Base-by-base conservation (phyloP, 2,797 vertebrate species). In the Meda fulgida region DNA sequence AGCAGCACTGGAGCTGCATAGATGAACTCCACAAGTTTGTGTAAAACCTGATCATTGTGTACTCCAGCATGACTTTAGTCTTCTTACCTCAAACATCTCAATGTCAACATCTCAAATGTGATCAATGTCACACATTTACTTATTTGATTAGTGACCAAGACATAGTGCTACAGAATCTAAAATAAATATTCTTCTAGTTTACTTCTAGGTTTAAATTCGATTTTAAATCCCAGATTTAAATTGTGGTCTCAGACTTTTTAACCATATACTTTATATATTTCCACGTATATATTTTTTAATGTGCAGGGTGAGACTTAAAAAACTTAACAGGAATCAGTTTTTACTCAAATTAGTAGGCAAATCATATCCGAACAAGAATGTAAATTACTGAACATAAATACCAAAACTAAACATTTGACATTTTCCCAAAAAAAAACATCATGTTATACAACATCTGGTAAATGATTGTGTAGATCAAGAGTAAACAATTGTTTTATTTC, bases 401-500 rank as follows among this genome's bases (percentile, higher is more conserved):
- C n/a, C 4, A 63, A 10, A 43, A 31, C 3, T 23, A 26, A 78
- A 46, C 60, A 60, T 78, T 65, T 26, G 40, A 72, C 4, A 46
- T 31, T 60, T 31, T 46, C 38, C 38, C 77, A 63, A 2, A 78
- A 46, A n/a, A 46, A 31, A 71, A 7, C n/a, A 43, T 19, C 9
- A 29, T 34, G 40, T 78, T 46, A 46, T 21, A 77, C 14, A 77
- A 65, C 18, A 65, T 46, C 31, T 75, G 8, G 40, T 36, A 48
- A 73, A 63, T 46, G 9, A 48, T 4, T 23, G 19, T 80, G 29
- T 69, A 18, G 46, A 19, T 55, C 58, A 29, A 31, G 48, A 58
- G 48, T 21, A 71, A 81, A 67, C 7, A 55, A 55, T 21, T 5
- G 16, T 13, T 78, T 78, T 19, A 73, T 63, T 31, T 82, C 43